Evolutionary conservation across 1,140 invertebrate genomes (phyloP), one percentile per base, ranked within the genome.

Genomic region (Aethina tumida): DNA sequence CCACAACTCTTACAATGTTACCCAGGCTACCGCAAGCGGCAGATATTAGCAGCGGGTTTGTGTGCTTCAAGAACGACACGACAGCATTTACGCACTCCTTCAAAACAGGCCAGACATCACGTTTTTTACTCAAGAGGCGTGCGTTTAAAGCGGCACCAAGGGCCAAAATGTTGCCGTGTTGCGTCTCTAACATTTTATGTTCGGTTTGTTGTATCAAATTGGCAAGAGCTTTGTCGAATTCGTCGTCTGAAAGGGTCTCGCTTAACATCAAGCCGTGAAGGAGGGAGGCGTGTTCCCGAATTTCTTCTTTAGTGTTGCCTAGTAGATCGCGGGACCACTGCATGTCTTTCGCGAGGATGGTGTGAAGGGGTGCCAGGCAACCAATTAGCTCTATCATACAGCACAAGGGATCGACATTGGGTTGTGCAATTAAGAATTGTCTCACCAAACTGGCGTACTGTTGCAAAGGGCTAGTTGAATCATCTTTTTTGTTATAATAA

Each of bases 361-460:
- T 21, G 14, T 48, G 32, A 10, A 72, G 64, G 39, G 72, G 62
- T 8, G 68, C 52, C 4, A 75, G 63, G 47, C 77, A 78, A 5
- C 83, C 81, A 15, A 84, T 66, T 9, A 84, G 63, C 64, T 87
- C 84, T 28, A 87, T 58, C 45, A 87, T 65, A 47, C 78, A 84
- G 43, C 74, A 75, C 39, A 88, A 58, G 0, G 79, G 65, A 55
- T 75, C 68, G 35, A 73, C 50, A 74, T 74, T 71, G 59, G 71
- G 66, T 57, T 68, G 71, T 22, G 71, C 71, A 35, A 69, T 69
- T 38, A 82, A 59, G 12, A 82, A 53, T 15, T 74, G 64, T 30
- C 74, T 70, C 42, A 83, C 68, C 56, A 85, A 72, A 31, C 70
- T 64, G 1, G 79, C 53, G 58, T 84, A 86, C 44, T 71, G 58